These are phyloP conservation scores for Acanthococcus lagerstroemiae DNA, from an alignment of 2,888 invertebrate genomes.

Conservation along the genomic window DNA sequence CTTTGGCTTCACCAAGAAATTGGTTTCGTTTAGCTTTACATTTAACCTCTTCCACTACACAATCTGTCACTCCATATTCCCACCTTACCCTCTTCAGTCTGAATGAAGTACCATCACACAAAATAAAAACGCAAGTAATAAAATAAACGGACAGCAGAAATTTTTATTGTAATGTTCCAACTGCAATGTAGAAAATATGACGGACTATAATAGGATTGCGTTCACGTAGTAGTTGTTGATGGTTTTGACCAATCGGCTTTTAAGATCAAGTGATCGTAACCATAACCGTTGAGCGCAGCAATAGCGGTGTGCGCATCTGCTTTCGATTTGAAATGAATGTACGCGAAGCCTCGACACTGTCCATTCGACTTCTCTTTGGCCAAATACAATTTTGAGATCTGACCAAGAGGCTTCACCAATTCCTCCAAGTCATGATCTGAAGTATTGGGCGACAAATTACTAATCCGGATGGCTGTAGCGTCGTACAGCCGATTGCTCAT, in stretches of 20 bases:
- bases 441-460: slow-evolving; percentile 93
- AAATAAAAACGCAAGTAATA: too few species aligned
- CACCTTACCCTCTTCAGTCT: too few species aligned
- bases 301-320: slow-evolving; percentile 91
- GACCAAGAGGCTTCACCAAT: slow-evolving; percentile 86
- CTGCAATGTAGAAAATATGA: too few species aligned
- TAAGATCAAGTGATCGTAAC: slow-evolving; percentile 95
- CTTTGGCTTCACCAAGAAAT: too few species aligned
- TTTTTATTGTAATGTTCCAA: too few species aligned
- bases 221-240: slow-evolving; percentile 46
- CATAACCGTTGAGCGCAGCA: slow-evolving; percentile 75
- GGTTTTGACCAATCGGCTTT: slow-evolving; percentile 96
- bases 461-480: slow-evolving; percentile 84
- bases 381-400: slow-evolving; percentile 83
- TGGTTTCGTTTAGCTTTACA: too few species aligned
- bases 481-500: slow-evolving; percentile 65
- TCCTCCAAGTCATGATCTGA: slow-evolving; percentile 91
- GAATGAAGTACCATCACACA: too few species aligned
- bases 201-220: too few species aligned
- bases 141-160: too few species aligned
- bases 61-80: too few species aligned
- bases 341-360: slow-evolving; percentile 93
- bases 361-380: slow-evolving; percentile 86
- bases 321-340: slow-evolving; percentile 88
- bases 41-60: too few species aligned